Percentiles rank a stretch among this genome's conserved stretches.
Conservation (phyloP, 1,140 invertebrate species). For the Brachionus rotundiformis region DNA sequence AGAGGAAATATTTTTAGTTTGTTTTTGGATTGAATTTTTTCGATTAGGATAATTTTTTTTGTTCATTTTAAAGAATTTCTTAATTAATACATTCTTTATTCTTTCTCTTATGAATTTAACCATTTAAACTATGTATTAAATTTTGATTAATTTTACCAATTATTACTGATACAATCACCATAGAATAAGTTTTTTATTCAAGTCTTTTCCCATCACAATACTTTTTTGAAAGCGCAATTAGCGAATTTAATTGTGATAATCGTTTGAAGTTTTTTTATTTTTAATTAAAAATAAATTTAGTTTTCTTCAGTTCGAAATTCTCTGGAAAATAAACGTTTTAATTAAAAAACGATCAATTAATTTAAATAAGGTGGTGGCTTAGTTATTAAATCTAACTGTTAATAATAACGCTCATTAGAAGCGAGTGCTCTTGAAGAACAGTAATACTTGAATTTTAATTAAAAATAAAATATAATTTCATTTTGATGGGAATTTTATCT, state of each 20-base stretch:
- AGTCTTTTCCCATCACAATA: background rate
- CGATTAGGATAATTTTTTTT: constrained; percentile 34
- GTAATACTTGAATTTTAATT: background rate
- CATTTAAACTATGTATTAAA: background rate
- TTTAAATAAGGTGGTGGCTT: background rate
- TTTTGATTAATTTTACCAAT: background rate
- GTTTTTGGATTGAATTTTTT: background rate
- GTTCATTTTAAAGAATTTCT: background rate
- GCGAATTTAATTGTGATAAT: background rate
- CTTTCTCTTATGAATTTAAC: constrained; percentile 16
- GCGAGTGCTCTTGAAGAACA: background rate
- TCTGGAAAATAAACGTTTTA: background rate
- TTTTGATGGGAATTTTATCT: background rate
- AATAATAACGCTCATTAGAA: background rate
- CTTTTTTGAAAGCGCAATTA: background rate
- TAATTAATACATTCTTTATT: constrained; percentile 10
- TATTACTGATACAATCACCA: background rate
- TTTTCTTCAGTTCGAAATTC: background rate
- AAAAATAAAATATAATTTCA: background rate
- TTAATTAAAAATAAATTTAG: background rate
- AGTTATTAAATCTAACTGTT: background rate
- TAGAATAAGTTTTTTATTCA: background rate
- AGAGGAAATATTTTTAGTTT: constrained; percentile 4
- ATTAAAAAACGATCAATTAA: background rate
- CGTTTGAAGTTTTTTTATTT: background rate